Percentiles rank a stretch among this genome's conserved stretches.
phyloP scores from a whole-genome alignment of 2,113 vertebrate species.

The Addax nasomaculatus region DNA sequence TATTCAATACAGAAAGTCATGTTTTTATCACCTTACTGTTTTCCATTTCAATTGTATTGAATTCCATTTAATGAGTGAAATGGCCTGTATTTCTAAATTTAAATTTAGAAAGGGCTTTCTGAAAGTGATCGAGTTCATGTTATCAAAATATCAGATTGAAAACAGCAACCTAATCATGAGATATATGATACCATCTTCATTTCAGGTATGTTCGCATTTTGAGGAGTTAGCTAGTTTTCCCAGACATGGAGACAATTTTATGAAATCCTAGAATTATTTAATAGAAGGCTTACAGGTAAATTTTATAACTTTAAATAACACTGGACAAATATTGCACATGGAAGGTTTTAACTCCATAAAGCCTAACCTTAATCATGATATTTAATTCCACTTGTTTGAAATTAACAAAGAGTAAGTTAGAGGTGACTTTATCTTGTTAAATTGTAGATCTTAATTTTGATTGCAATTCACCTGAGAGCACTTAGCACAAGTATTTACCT shows the following conservation, averaged over 20 bases:
- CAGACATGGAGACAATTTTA: not conserved
- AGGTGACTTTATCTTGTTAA: conserved; percentile 61
- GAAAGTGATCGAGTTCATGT: not conserved
- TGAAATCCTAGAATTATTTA: conserved; percentile 43
- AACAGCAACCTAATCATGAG: not conserved
- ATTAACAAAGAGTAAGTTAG: conserved; percentile 50
- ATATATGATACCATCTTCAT: not conserved
- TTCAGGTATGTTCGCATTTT: not conserved
- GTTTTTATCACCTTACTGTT: not conserved
- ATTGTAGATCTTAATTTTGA: conserved; percentile 56
- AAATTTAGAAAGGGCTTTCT: conserved; percentile 10
- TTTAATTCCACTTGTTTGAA: conserved; percentile 60
- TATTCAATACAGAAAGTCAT: not conserved
- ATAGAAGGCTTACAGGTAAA: not conserved
- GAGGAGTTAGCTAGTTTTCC: not conserved
- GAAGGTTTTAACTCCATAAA: conserved; percentile 21
- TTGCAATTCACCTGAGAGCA: conserved; percentile 50
- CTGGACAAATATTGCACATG: not conserved
- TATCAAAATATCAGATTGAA: not conserved
- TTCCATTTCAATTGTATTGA: not conserved
- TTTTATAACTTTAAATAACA: conserved; percentile 47
- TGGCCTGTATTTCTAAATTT: not conserved
- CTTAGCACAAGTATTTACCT: conserved; percentile 51
- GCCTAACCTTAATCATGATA: conserved; percentile 42
- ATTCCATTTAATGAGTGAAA: conserved; percentile 14